Evolutionary conservation across 2,113 vertebrate species (phyloP), one percentile per base, ranked within the genome.

Genomic region (Pseudorasbora parva): DNA sequence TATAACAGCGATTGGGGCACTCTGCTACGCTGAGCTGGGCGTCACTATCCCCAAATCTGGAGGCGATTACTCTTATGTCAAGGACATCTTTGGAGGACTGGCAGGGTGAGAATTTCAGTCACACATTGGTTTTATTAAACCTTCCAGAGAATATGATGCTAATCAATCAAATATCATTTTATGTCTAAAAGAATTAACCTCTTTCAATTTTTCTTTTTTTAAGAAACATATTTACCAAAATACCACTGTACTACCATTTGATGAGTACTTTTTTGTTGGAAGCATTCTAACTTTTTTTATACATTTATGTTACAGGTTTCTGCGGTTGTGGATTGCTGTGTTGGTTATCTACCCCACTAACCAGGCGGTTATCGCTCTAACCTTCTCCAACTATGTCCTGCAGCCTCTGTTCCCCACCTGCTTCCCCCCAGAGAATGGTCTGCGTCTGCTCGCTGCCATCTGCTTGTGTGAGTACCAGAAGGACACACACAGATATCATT

Each of bases 41-140:
- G 96, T 98, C 91, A 98, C 97, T 87, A 98, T 98, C 89, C 97
- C 97, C 47, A 97, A 97, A 86, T 98, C 97, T 1, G 97, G 97
- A 10, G 97, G 97, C 4, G 97, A 98, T 90, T 98, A 98, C 89
- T 95, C 96, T 83, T 98, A 98, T 5, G 96, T 98, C 71, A 98
- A 98, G 87, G 97, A 98, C 89, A 97, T 98, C 89, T 98, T 98
- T 1, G 97, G 97, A 59, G 96, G 96, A 27, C 91, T 98, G 86
- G 96, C 97, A 3, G 97, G 97, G 97, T 98, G 87, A 95, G 95
- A 8, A 4, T 23, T 30, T 47, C 51, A 23, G 41, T 11, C 68
- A 72, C 41, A 74, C 6, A 51, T 21, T 54, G 1, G 8, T 49
- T 75, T 75, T 54, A 30, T 25, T 33, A 54, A 54, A 11, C 54